Evolutionary conservation across 2,888 invertebrate genomes (phyloP), one percentile per base, ranked within the genome.

Genomic region (Entomobrya proxima): DNA sequence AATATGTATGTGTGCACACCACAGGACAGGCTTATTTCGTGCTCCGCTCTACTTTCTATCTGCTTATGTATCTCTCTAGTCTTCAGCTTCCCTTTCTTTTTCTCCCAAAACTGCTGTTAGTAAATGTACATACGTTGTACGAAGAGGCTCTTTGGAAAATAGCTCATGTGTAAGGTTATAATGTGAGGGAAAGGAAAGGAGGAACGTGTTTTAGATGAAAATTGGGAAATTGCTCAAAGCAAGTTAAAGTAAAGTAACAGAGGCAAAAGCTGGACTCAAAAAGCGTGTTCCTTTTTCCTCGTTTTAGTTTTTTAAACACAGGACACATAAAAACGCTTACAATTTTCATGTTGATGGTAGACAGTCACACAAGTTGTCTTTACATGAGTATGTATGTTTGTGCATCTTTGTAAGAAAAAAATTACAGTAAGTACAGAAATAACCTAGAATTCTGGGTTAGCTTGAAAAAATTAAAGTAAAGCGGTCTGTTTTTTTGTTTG

Each of bases 181-280:
- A 24, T 50, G 35, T 67, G 78, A 64, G 37, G 32, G 78, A 30
- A 72, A 52, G 52, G 55, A 47, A 72, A 21, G 21, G 40, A 35
- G 37, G 80, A 81, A 81, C 80, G 72, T 81, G 80, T 72, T 81
- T 55, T 27, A 72, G 80, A 72, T 58, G 72, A 72, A 81, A 81
- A 81, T 81, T 72, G 72, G 72, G 52, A 72, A 72, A 81, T 72
- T 81, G 80, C 80, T 72, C 44, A 30, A 24, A 72, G 80, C 78
- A 61, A 81, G 55, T 67, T 44, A 35, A 52, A 35, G 35, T 18
- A 52, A 18, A 21, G 32, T 50, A 27, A 75, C 13, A n/a, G 52
- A 37, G n/a, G 40, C 11, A 24, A 69, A 75, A 75, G 24, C 32
- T 15, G 50, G 52, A 50, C 75, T n/a, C 13, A 35, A 52, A 35